Evolutionary conservation across 1,140 invertebrate species (phyloP).

Genomic region (Drosophila bocki): DNA sequence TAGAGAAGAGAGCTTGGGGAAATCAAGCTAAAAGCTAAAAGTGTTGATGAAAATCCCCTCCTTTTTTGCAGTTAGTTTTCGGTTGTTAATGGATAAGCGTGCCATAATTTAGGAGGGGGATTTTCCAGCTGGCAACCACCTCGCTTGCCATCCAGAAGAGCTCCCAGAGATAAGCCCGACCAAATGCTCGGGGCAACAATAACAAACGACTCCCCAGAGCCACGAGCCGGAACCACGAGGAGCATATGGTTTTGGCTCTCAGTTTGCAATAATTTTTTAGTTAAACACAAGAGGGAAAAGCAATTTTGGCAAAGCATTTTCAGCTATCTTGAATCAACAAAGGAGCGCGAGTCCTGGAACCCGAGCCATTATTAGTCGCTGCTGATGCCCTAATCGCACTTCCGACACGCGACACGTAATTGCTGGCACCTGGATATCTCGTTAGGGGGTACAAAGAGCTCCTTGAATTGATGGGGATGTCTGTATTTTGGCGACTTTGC

Average conservation of each 20-base stretch:
- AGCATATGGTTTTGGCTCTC: constrained; percentile 32
- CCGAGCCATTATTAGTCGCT: constrained; percentile 46
- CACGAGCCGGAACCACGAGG: constrained; percentile 1
- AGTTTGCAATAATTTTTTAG: constrained; percentile 70
- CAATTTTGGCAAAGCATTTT: constrained; percentile 44
- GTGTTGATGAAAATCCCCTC: constrained; percentile 47
- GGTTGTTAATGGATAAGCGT: constrained; percentile 53
- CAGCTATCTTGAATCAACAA: constrained; percentile 53
- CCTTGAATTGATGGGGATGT: constrained; percentile 5
- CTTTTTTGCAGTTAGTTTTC: constrained; percentile 33
- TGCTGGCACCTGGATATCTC: constrained; percentile 39
- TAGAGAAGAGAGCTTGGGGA: constrained; percentile 41
- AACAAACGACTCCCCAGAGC: constrained; percentile 74
- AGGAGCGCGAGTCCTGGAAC: constrained; percentile 18
- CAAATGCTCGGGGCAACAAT: constrained; percentile 45
- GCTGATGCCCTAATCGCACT: constrained; percentile 49
- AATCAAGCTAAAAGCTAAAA: constrained; percentile 68
- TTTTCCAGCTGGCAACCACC: constrained; percentile 46
- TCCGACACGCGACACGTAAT: constrained; percentile 57
- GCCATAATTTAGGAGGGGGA: constrained; percentile 55
- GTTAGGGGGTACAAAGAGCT: constrained; percentile 3
- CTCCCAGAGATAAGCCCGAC: constrained; percentile 57
- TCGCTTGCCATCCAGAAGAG: neutral
- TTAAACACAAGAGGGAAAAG: constrained; percentile 52
- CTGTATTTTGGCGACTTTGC: neutral